Base-by-base conservation (phyloP, 1,140 invertebrate genomes). In the Harlomillsia oculata region DNA sequence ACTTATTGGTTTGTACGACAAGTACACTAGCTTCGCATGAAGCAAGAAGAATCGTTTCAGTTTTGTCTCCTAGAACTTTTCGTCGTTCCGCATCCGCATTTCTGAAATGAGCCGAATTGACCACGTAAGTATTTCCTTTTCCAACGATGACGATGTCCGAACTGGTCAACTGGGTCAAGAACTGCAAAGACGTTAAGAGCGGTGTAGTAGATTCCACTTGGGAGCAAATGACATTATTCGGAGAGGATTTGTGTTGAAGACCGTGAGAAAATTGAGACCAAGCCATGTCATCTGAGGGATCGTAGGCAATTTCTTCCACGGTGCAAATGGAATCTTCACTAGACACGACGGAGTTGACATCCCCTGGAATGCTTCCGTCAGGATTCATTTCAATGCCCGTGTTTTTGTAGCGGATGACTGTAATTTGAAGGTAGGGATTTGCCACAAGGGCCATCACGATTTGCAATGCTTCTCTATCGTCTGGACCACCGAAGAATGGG, bases 401-500 rank as follows among this genome's bases (percentile, higher is more conserved):
- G 13, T 32, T 46, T 41, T 56, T 52, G 39, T 34, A 51, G 1
- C 53, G 53, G 3, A 60, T 32, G 18, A 60, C 28, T 23, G 56
- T 56, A 2, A 60, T 25, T 26, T 36, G 37, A 1, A 53, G 18
- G 1, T 28, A 25, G 1, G 2, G 9, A 14, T 14, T 6, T 3
- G 32, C 48, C 0, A 32, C 18, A 8, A 61, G 39, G 2, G 50
- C 53, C 9, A 57, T 37, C 5, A 30, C 30, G 26, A 61, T 49
- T 14, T 53, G 21, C 43, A 61, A 25, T 1, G 53, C 54, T 23
- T 51, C 49, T 1, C 59, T 25, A 45, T 61, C 59, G 41, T 56
- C 53, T 11, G 21, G 0, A 16, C 59, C 59, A 4, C 59, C 59
- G 36, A 61, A 61, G 32, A 53, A 61, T 40, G 59, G 59, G 3